These are phyloP conservation scores for Apamea sordens DNA, from an alignment of 2,888 invertebrate species.

Conservation along the genomic window DNA sequence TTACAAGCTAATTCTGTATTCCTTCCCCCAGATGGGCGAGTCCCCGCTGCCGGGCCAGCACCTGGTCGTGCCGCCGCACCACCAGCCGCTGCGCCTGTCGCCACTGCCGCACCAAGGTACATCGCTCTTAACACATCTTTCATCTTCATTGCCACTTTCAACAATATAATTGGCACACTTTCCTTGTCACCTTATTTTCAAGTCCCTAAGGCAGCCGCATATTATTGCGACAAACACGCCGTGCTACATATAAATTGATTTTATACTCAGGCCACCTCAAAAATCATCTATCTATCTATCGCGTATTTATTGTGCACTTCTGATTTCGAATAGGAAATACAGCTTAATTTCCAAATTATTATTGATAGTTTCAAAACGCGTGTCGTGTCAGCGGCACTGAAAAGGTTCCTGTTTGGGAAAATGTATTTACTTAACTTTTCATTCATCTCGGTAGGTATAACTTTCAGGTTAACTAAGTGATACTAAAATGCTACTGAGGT, in stretches of 20 bases:
- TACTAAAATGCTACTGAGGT: not conserved
- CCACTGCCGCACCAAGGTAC: conserved; percentile 91
- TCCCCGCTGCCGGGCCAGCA: conserved; percentile 82
- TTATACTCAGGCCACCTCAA: not conserved
- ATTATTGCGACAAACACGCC: not conserved
- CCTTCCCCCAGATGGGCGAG: conserved; percentile 78
- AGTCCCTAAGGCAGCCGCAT: not conserved
- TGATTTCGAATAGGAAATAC: not conserved
- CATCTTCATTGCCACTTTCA: not conserved
- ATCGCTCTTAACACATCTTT: too few species aligned
- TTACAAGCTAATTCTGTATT: not conserved
- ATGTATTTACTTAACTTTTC: not conserved
- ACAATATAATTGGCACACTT: not conserved
- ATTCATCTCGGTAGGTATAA: not conserved
- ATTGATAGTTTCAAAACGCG: not conserved
- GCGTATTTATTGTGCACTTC: not conserved
- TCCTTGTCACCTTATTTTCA: not conserved
- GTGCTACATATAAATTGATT: not conserved
- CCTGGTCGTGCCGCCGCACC: conserved; percentile 83
- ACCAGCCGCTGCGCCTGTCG: conserved; percentile 91
- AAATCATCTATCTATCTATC: too few species aligned
- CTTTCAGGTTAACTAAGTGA: not conserved
- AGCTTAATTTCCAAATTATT: not conserved
- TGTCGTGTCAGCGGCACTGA: not conserved
- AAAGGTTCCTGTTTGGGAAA: not conserved